A percentile compares a stretch with the other conserved stretches of the same genome.
Evolutionary conservation across 2,797 vertebrate genomes (phyloP).

Genomic region (Phataginus tetradactyla): DNA sequence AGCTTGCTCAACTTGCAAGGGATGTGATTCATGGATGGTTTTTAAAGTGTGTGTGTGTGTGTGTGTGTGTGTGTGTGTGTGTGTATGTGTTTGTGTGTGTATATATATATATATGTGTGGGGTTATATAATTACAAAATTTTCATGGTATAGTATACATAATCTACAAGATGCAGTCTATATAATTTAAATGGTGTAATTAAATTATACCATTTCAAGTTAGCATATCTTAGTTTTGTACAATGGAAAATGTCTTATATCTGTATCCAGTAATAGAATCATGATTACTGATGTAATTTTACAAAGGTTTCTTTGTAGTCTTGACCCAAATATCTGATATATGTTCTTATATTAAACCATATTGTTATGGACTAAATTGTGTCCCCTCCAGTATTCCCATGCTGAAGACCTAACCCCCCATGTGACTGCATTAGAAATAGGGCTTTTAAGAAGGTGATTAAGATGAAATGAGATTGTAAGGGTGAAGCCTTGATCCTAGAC

Average conservation of each 20-base stretch:
- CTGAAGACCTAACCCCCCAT: not conserved
- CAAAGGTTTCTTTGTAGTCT: conserved; percentile 12
- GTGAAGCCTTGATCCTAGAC: not conserved
- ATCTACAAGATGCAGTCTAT: not conserved
- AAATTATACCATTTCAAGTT: not conserved
- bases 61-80: not conserved
- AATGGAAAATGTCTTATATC: not conserved
- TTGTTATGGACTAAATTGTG: not conserved
- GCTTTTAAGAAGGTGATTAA: not conserved
- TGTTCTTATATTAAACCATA: not conserved
- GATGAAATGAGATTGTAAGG: not conserved
- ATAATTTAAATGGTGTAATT: not conserved
- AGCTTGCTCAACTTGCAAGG: conserved; percentile 1
- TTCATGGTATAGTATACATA: not conserved
- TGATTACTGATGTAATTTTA: not conserved
- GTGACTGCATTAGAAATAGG: not conserved
- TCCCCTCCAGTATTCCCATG: not conserved
- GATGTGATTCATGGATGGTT: not conserved
- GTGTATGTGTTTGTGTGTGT: not conserved
- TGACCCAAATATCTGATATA: not conserved
- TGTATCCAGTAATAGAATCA: not conserved
- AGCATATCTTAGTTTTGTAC: not conserved
- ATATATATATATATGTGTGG: not conserved
- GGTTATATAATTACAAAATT: not conserved
- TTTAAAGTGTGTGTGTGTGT: not conserved